Base-by-base conservation (phyloP, 2,888 invertebrate species). In the Panorpa germanica region DNA sequence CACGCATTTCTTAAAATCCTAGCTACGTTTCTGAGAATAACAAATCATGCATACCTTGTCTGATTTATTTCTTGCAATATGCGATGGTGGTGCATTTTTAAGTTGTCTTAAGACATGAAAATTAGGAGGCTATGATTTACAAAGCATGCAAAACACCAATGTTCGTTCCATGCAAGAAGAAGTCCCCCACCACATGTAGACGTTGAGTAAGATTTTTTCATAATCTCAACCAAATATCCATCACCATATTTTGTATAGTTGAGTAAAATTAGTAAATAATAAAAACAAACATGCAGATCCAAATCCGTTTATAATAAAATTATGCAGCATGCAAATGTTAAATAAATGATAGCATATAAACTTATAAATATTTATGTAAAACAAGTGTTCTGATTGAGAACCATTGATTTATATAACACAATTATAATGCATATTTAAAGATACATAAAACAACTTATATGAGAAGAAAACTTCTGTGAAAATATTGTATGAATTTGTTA, bases 21-120 rank as follows among this genome's bases (percentile, higher is more conserved):
- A 5, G 21, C 4, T 21, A 11, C 21, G 11, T 5, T 10, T 11
- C 21, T 11, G 31, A 31, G 26, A 34, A 34, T 28, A 22, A 31
- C 34, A 37, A 34, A 37, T 29, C 31, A 39, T 43, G 53, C 69
- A 62, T 65, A 82, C 82, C 81, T 82, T 77, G 49, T 75, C 78
- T 13, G 83, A 83, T 57, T 78, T 80, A 50, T 72, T 80, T 66
- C 72, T 82, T 57, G 71, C 69, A 55, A 76, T 58, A 64, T 82
- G 71, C 42, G 83, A 85, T 29, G 85, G 83, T 45, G 82, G 82
- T 40, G 82, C 83, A 63, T 76, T 72, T 55, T 81, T 70, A 44
- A 85, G 68, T 48, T 73, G 69, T 56, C 78, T 68, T 62, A 85
- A 70, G 53, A 75, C 69, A 51, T 71, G 69, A 52, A 76, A 69